Evolutionary conservation across 2,797 vertebrate species (phyloP).

Genomic region (Heteromormyrus szaboi): DNA sequence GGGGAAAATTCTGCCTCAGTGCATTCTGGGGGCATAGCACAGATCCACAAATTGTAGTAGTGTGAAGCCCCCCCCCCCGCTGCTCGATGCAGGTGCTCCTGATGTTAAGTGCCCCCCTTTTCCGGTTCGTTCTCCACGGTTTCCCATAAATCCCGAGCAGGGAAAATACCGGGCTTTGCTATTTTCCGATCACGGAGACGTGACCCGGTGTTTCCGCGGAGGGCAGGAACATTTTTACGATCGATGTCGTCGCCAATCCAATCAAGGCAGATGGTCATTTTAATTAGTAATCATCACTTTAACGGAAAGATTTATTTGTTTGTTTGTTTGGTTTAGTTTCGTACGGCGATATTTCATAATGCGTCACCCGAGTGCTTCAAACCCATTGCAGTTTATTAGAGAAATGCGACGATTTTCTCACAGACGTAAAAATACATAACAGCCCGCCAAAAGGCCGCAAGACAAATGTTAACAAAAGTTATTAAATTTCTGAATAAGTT

Average conservation of each 20-base stretch:
- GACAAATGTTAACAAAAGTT: neutral
- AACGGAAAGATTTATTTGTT: neutral
- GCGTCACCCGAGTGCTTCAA: neutral
- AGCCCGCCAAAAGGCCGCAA: neutral
- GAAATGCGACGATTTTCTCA: neutral
- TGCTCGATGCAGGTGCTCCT: neutral
- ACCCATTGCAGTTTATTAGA: neutral
- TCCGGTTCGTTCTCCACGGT: neutral
- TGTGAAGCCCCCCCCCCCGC: neutral
- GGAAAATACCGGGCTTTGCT: neutral
- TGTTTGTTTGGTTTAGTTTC: neutral
- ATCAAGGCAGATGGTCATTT: neutral
- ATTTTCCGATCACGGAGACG: neutral
- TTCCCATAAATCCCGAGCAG: neutral
- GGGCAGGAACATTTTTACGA: neutral
- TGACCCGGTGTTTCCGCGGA: neutral
- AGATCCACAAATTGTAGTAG: neutral
- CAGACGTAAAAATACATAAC: neutral
- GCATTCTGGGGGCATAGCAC: neutral
- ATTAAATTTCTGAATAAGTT: neutral
- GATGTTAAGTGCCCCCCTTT: neutral
- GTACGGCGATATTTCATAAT: neutral
- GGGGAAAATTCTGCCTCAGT: neutral
- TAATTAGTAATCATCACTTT: conserved; percentile 1
- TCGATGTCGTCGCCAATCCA: neutral